A percentile compares a stretch with the other conserved stretches of the same genome.
These are phyloP conservation scores for Drosophila mercatorum DNA, from an alignment of 2,888 invertebrate species.

Conservation along the genomic window DNA sequence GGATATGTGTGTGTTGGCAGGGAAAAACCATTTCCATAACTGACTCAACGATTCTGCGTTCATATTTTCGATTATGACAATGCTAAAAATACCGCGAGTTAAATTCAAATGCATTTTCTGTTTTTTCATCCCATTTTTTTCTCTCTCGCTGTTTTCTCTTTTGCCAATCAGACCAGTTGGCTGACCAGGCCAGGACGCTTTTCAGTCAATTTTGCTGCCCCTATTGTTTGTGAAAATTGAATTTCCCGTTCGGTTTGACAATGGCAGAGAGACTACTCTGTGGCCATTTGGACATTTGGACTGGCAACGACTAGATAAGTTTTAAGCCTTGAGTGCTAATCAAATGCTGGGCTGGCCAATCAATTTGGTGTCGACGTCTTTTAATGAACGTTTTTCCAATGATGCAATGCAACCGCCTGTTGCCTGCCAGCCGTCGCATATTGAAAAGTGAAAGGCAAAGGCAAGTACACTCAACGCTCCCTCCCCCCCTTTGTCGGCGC, in stretches of 20 bases:
- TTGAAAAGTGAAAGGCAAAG: constrained; percentile 39
- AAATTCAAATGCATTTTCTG: constrained; percentile 59
- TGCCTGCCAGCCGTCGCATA: constrained; percentile 24
- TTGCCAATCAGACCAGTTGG: constrained; percentile 50
- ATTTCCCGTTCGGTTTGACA: constrained; percentile 57
- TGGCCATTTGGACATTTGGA: constrained; percentile 14
- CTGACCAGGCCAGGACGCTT: constrained; percentile 40
- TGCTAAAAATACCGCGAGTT: constrained; percentile 68
- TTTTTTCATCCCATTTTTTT: background rate
- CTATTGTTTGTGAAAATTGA: constrained; percentile 67
- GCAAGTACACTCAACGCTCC: background rate
- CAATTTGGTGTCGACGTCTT: constrained; percentile 62
- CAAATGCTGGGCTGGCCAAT: constrained; percentile 63
- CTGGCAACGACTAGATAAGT: constrained; percentile 62
- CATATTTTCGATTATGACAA: constrained; percentile 68
- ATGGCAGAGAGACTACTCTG: constrained; percentile 16
- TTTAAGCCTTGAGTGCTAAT: constrained; percentile 70
- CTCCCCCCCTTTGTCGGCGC: background rate
- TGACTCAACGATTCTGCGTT: constrained; percentile 51
- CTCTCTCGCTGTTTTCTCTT: background rate
- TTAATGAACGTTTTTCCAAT: constrained; percentile 60
- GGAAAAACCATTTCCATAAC: constrained; percentile 55
- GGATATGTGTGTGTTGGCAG: constrained; percentile 20
- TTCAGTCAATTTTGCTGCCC: constrained; percentile 9
- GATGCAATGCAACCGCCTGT: constrained; percentile 41